These are phyloP conservation scores for Notamacropus eugenii DNA, from an alignment of 2,797 vertebrate species.

Conservation along the genomic window DNA sequence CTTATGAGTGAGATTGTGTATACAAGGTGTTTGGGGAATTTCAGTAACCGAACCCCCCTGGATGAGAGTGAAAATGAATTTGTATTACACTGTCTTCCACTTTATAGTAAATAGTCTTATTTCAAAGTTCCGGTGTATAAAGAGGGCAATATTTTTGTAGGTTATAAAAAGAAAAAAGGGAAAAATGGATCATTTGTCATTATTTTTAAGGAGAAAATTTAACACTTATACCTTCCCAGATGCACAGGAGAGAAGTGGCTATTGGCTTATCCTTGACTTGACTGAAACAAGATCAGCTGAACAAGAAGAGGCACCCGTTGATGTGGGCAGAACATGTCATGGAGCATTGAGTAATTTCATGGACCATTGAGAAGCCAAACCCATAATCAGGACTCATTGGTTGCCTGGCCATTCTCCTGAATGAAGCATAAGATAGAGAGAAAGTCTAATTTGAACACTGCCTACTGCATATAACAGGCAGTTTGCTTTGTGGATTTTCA, in stretches of 20 bases:
- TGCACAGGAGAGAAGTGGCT: background rate
- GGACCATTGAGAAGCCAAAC: background rate
- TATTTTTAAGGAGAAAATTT: constrained; percentile 29
- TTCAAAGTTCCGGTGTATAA: background rate
- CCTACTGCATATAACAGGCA: background rate
- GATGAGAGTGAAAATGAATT: background rate
- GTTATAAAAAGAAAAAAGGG: background rate
- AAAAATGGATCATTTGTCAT: background rate
- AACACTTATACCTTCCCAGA: background rate
- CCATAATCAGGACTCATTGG: background rate
- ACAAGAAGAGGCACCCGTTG: background rate
- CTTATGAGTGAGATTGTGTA: background rate
- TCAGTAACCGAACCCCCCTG: background rate
- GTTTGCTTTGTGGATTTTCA: background rate
- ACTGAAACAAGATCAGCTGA: background rate
- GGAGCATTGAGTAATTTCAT: background rate
- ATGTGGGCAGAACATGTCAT: background rate
- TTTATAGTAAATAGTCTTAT: background rate
- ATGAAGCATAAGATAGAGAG: background rate
- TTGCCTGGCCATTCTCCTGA: background rate
- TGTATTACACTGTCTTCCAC: background rate
- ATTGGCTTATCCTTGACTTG: background rate
- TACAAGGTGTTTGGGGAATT: background rate
- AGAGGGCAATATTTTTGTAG: background rate
- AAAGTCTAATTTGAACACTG: constrained; percentile 1